Evolutionary conservation across 2,113 vertebrate species (phyloP), one percentile per base, ranked within the genome.

Genomic region (Colaptes auratus): DNA sequence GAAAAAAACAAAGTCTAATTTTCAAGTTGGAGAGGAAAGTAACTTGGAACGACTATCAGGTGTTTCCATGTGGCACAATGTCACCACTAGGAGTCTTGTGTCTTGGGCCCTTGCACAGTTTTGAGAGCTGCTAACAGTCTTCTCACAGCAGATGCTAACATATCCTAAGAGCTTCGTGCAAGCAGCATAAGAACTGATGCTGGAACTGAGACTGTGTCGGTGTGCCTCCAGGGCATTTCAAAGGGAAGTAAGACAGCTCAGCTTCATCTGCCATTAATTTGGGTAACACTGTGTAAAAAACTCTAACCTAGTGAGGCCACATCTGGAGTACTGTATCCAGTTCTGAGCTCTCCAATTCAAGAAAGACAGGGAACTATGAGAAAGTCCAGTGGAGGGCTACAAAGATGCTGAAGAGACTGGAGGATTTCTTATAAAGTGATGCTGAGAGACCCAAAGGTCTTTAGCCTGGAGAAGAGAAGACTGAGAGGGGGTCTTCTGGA

Each of bases 111-210:
- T 36, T 31, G 56, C 39, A 82, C 10, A 56, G 61, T 48, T 84
- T 67, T 86, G 74, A 33, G 66, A 60, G 69, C 28, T 58, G 28
- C 44, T 69, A 58, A 48, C 21, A 50, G 42, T 17, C 7, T 53
- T 58, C 27, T 42, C 31, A 8, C 8, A 70, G 81, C 55, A 86
- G 73, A 33, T 16, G 56, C 23, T 58, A 36, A 33, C 3, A 4
- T 0, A 0, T 35, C 35, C 78, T 58, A 35, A 82, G 42, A 75
- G 15, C n/a, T 60, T 59, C 0, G 1, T 55, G 67, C n/a, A 79
- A 66, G 44, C 65, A 52, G 55, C 9, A 1, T 10, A 50, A 85
- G 75, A 58, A 13, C 17, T 0, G 0, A 3, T 21, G 36, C 20
- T 7, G 70, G 84, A 71, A 39, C 2, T 0, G 56, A 65, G 77